A percentile compares a stretch with the other conserved stretches of the same genome.
Conservation (phyloP, 2,797 vertebrate species). For the Atherinosoma microstoma region DNA sequence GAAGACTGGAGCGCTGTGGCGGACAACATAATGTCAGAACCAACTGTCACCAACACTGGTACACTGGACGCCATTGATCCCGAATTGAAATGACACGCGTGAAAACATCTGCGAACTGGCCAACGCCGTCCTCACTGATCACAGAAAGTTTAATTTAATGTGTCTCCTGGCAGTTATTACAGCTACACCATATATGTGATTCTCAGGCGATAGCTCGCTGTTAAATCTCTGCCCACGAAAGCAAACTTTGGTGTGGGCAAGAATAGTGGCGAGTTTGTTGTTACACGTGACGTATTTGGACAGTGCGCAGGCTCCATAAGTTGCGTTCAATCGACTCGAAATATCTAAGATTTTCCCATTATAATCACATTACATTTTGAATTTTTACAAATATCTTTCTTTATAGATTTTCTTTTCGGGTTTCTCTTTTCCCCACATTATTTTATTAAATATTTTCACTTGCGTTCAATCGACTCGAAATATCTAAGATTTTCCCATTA, state of each 20-base stretch:
- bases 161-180: neutral
- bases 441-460: neutral
- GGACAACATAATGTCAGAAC: slow-evolving; percentile 60
- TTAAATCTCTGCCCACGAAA: neutral
- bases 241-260: neutral
- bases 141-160: neutral
- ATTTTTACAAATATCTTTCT: neutral
- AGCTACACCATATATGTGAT: neutral
- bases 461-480: neutral
- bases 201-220: rapidly evolving
- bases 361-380: neutral
- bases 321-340: neutral
- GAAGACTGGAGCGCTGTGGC: slow-evolving; percentile 70
- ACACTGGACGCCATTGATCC: slow-evolving; percentile 69
- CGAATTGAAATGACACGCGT: neutral
- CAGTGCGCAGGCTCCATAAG: slow-evolving; percentile 65
- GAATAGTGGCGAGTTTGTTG: slow-evolving; percentile 59
- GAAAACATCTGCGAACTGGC: slow-evolving; percentile 1
- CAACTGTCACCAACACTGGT: slow-evolving; percentile 46
- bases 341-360: rapidly evolving
- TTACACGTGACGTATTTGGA: slow-evolving; percentile 62
- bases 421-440: too few species aligned
- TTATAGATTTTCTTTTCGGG: too few species aligned
- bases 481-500: rapidly evolving
- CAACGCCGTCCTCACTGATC: neutral